Base-by-base conservation (phyloP, 35 echinoderm and acorn worm species). In the Anneissia japonica region DNA sequence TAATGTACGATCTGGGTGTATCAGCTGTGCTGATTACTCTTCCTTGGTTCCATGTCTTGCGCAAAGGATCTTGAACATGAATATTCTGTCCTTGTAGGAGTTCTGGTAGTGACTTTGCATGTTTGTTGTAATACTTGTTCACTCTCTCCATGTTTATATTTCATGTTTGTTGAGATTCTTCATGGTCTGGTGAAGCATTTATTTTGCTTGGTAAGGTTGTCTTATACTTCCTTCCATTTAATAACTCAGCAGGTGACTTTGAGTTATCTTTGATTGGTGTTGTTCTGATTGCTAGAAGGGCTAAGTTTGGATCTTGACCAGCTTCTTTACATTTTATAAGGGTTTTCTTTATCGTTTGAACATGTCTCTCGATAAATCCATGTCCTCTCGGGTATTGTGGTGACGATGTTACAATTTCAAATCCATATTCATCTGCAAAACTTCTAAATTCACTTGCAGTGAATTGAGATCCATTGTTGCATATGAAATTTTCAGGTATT, bases 331-430 rank as follows among this genome's bases (percentile, higher is more conserved):
- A 84, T 90, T 90, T 90, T 13, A 28, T 90, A 33, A 90, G 80
- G 16, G 34, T 76, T 35, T 40, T 75, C 56, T 90, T 83, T 38
- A 84, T 81, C 19, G 88, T 90, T 43, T 90, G 88, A 11, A 90
- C 34, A 29, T 83, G 80, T 35, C 88, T 3, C n/a, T 90, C 84
- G 45, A 79, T 75, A 4, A 89, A 83, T 37, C 87, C 84, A 35
- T 94, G 90, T 34, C 82, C 80, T 33, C 46, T 17, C 21, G 87
- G 91, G 46, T 93, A 93, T 81, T 76, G 79, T 73, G 83, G 86
- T 72, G 86, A 85, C 14, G 86, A 89, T 0, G 87, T 93, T 21
- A 82, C 86, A 72, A 89, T 87, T 19, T 77, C 83, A 28, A 90
- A 77, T 39, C 23, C 75, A 36, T 89, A 90, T 46, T 84, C 26